Evolutionary conservation across 1,140 invertebrate species (phyloP), one percentile per base, ranked within the genome.

Genomic region (Lepidurus packardi): DNA sequence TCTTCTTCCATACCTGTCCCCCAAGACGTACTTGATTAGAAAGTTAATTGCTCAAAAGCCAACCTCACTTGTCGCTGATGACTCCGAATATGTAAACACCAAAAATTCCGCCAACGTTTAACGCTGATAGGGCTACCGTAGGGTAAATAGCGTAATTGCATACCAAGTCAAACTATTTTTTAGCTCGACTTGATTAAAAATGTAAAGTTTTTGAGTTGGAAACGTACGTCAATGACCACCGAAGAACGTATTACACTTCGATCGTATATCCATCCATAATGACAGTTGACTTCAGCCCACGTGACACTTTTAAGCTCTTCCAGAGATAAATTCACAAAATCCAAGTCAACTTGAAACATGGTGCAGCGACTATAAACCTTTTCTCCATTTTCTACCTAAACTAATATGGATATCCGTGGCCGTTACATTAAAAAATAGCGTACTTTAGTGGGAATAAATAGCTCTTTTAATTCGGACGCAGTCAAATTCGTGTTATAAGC

Each of bases 11-110:
- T 93, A 91, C 79, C 92, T 90, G 81, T 82, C 78, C 81, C 79
- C 73, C 74, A 81, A 41, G 77, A 75, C 16, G 34, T 43, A 42
- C 74, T n/a, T 75, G 24, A 43, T 16, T 16, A 7, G 13, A 75
- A 0, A 7, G 43, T 11, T 42, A 24, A 42, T 24, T 41, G 13
- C 7, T 21, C 24, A 24, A 41, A 7, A 24, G 10, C 21, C 80
- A 78, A 34, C 3, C 0, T 85, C 83, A 90, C 89, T 88, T 90
- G 86, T 95, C 94, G 82, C 94, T 95, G 1, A 95, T 84, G 43
- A 91, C 84, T 8, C 93, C 93, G 85, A 95, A 95, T 13, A 92
- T 86, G 83, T 94, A 94, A 8, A 95, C 93, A 44, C 93, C 93
- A 79, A 95, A 89, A 0, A 93, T 92, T 34, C 93, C 93, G 34